Conservation (phyloP, 2,888 invertebrate genomes). For the Plebejus melissa region DNA sequence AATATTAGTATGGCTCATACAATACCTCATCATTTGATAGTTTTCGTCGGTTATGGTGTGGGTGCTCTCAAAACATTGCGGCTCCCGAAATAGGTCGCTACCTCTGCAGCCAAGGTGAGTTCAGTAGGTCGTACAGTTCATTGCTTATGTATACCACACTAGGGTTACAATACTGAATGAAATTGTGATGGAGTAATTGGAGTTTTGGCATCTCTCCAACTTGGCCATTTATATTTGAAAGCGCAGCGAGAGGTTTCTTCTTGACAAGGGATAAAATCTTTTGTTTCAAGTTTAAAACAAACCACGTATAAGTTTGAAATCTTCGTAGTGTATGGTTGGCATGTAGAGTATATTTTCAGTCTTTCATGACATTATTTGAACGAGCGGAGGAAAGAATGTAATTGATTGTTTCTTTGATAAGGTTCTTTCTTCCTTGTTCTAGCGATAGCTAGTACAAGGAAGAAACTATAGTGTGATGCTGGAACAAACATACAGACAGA, state of each 20-base stretch:
- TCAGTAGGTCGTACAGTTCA: constrained; percentile 1
- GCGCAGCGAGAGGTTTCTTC: neutral
- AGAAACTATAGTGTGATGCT: too few species aligned
- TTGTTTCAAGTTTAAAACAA: neutral
- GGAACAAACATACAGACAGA: too few species aligned
- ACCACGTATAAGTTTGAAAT: constrained; percentile 1
- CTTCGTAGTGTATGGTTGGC: neutral
- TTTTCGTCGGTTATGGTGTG: constrained; percentile 11
- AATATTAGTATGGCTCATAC: constrained; percentile 3
- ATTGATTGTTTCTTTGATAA: neutral
- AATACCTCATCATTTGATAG: neutral
- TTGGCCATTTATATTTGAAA: constrained; percentile 3
- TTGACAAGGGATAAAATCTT: neutral
- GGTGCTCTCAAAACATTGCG: constrained; percentile 20
- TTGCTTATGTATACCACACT: constrained; percentile 16
- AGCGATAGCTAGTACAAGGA: neutral
- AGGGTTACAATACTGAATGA: constrained; percentile 10
- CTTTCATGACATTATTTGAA: neutral
- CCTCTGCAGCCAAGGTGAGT: constrained; percentile 20
- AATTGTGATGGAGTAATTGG: constrained; percentile 15
- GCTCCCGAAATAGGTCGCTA: constrained; percentile 19
- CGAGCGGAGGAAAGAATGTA: neutral
- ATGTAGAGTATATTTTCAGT: neutral
- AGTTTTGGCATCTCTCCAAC: constrained; percentile 13
- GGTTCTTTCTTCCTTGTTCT: neutral